Evolutionary conservation across 1,140 invertebrate species (phyloP).

Genomic region (Drosophila varians): DNA sequence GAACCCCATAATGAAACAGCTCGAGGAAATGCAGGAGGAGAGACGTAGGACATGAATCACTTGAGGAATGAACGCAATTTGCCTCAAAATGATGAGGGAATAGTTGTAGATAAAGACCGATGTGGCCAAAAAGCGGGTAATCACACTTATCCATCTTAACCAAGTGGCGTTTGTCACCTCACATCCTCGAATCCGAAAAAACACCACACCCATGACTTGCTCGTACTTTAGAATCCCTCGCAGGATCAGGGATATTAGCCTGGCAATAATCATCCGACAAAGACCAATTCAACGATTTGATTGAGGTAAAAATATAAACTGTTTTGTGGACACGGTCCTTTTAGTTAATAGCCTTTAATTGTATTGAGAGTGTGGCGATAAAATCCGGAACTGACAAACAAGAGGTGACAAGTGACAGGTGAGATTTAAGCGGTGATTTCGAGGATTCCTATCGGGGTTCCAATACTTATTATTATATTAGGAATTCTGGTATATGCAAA

Average conservation of each 20-base stretch:
- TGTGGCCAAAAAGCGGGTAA: not conserved
- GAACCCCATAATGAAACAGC: constrained; percentile 3
- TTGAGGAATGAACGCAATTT: not conserved
- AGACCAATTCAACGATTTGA: not conserved
- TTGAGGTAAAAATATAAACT: constrained; percentile 1
- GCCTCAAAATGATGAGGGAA: accelerated
- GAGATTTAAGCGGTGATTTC: not conserved
- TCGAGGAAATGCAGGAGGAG: not conserved
- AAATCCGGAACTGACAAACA: not conserved
- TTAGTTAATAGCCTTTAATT: not conserved
- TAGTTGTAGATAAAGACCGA: not conserved
- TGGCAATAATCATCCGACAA: constrained; percentile 5
- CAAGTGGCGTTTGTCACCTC: not conserved
- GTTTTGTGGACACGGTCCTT: not conserved
- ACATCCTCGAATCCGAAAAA: not conserved
- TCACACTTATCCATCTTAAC: constrained; percentile 22
- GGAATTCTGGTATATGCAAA: no score
- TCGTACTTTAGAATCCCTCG: not conserved
- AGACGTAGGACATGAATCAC: not conserved
- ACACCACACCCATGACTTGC: not conserved
- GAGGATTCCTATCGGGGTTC: not conserved
- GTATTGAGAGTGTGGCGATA: not conserved
- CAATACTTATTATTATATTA: no score
- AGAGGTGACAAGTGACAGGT: not conserved
- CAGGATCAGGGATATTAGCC: constrained; percentile 3